Conservation (phyloP, 1,140 invertebrate genomes). For the Helicoverpa zea region DNA sequence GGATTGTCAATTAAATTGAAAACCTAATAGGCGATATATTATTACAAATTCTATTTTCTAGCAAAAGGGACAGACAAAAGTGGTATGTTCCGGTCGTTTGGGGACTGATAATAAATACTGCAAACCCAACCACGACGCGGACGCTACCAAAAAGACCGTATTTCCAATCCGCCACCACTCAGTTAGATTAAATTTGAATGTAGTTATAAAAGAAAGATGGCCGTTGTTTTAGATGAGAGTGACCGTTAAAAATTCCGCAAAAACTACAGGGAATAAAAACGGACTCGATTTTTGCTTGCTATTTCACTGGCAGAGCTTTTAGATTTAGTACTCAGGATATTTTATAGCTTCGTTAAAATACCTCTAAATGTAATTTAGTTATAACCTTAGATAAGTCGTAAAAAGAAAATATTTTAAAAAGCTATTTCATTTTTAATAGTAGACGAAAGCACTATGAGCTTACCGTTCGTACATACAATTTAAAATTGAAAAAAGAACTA, state of each 20-base stretch:
- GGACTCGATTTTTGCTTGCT: background rate
- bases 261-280: slow-evolving; percentile 16
- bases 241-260: slow-evolving; percentile 36
- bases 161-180: slow-evolving; percentile 70
- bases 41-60: slow-evolving; percentile 19
- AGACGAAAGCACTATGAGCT: background rate
- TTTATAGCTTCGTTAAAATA: slow-evolving; percentile 19
- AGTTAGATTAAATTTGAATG: slow-evolving; percentile 76
- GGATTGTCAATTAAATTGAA: background rate
- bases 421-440: background rate
- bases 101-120: slow-evolving; percentile 48
- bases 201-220: slow-evolving; percentile 66
- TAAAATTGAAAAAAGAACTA: too few relatives aligned
- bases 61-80: background rate
- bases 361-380: slow-evolving; percentile 6
- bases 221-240: slow-evolving; percentile 30
- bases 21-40: background rate
- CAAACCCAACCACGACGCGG: background rate
- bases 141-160: slow-evolving; percentile 61
- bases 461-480: too few relatives aligned
- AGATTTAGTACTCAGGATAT: slow-evolving; percentile 15
- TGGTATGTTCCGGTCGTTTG: slow-evolving; percentile 32
- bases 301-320: slow-evolving; percentile 7
- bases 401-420: slow-evolving; percentile 15
- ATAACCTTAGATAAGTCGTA: slow-evolving; percentile 3